Evolutionary conservation across 2,888 invertebrate species (phyloP).

Genomic region (Leptinotarsa rubiginosa): DNA sequence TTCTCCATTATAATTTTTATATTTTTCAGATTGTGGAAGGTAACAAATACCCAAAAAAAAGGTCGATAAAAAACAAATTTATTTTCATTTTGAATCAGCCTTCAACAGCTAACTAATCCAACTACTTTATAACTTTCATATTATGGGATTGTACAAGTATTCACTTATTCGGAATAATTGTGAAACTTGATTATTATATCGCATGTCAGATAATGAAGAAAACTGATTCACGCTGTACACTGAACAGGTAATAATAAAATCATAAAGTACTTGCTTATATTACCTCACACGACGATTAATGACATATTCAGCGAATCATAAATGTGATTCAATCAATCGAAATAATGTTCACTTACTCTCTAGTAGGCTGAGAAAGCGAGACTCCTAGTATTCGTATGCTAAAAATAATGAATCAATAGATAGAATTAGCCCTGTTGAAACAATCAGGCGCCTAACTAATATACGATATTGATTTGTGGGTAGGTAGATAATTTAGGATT

Average conservation of each 20-base stretch:
- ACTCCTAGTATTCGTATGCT: constrained; percentile 27
- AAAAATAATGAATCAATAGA: constrained; percentile 41
- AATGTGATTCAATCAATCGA: constrained; percentile 27
- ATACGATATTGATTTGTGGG: constrained; percentile 5
- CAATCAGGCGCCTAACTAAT: constrained; percentile 31
- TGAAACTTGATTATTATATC: too few species aligned
- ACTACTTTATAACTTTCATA: too few species aligned
- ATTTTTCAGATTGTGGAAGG: too few species aligned
- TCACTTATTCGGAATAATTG: too few species aligned
- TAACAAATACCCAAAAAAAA: too few species aligned
- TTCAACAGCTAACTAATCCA: too few species aligned
- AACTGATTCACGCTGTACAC: too few species aligned
- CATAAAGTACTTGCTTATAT: background rate
- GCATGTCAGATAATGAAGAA: too few species aligned
- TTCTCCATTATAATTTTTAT: too few species aligned
- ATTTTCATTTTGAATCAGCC: too few species aligned
- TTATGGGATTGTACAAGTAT: too few species aligned
- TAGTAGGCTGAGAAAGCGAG: constrained; percentile 1
- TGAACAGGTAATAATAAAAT: background rate
- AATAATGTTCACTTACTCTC: constrained; percentile 25
- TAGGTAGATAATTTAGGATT: background rate
- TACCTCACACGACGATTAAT: background rate
- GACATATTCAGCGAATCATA: background rate
- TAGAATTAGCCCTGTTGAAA: constrained; percentile 27
- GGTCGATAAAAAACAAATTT: too few species aligned